These are phyloP conservation scores for Coregonus suidteri DNA, from an alignment of 2,797 vertebrate species.

Conservation along the genomic window DNA sequence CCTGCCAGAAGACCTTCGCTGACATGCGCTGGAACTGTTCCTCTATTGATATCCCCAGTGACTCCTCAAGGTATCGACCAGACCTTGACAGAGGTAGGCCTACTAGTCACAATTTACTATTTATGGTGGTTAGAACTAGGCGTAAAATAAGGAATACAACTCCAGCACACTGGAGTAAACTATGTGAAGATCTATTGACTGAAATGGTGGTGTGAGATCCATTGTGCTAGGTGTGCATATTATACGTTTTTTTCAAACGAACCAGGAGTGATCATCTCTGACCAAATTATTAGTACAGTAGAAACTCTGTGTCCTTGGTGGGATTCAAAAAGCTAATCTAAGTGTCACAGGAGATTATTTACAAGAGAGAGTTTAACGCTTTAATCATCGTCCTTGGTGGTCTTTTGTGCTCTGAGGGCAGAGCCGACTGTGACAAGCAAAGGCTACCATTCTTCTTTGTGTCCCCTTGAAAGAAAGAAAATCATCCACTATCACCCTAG, in stretches of 20 bases:
- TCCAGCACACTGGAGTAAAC: not conserved
- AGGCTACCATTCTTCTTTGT: conserved; percentile 40
- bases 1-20: conserved; percentile 90
- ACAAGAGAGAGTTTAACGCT: conserved; percentile 24
- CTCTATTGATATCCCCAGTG: conserved; percentile 85
- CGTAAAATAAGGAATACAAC: not conserved
- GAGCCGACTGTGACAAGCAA: conserved; percentile 30
- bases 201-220: not conserved
- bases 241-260: not conserved
- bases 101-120: conserved; percentile 37
- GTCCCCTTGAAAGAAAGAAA: conserved; percentile 36
- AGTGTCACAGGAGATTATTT: conserved; percentile 27
- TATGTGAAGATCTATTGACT: not conserved
- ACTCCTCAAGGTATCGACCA: conserved; percentile 85
- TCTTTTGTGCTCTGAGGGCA: conserved; percentile 40
- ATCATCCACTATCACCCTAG: not conserved
- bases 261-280: not conserved
- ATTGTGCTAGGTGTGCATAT: not conserved
- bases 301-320: too few species aligned
- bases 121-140: not conserved
- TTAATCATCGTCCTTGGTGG: conserved; percentile 27
- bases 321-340: conserved; percentile 22
- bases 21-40: conserved; percentile 99
- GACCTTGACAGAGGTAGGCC: conserved; percentile 93
- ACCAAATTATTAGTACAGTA: not conserved